Conservation (phyloP, 1,140 invertebrate genomes). For the Aphelinus atriplicis region DNA sequence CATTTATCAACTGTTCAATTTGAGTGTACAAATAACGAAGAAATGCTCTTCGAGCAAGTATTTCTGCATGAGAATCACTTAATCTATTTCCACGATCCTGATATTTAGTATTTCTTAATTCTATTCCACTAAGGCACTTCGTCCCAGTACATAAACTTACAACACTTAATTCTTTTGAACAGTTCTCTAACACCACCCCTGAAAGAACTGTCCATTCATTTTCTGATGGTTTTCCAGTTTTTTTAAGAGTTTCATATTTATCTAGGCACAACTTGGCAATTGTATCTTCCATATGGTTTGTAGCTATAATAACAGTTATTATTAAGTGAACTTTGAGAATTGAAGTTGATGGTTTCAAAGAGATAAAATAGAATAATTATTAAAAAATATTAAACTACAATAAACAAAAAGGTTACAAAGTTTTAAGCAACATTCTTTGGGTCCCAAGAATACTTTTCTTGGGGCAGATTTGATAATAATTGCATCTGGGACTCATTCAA, state of each 20-base stretch:
- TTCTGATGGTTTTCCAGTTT: constrained; percentile 80
- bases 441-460: constrained; percentile 79
- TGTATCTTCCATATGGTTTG: constrained; percentile 60
- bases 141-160: constrained; percentile 88
- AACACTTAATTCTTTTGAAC: constrained; percentile 66
- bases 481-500: constrained; percentile 70
- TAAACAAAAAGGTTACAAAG: neutral
- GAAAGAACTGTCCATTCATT: constrained; percentile 88
- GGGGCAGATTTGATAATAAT: constrained; percentile 66
- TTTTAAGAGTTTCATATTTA: constrained; percentile 75
- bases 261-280: constrained; percentile 70
- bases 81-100: constrained; percentile 76
- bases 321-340: neutral
- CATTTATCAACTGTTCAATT: constrained; percentile 63
- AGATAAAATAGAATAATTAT: too few relatives aligned
- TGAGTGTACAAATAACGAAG: constrained; percentile 80
- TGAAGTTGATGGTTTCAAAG: too few relatives aligned
- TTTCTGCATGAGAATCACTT: constrained; percentile 93
- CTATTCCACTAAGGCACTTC: constrained; percentile 83
- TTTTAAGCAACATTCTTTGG: constrained; percentile 65
- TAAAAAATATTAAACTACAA: too few relatives aligned
- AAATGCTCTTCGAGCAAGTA: constrained; percentile 84
- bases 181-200: constrained; percentile 72
- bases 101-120: constrained; percentile 68
- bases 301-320: constrained; percentile 35